These are phyloP conservation scores for Enteromius fasciolatus DNA, from an alignment of 2,797 vertebrate genomes.

Conservation along the genomic window DNA sequence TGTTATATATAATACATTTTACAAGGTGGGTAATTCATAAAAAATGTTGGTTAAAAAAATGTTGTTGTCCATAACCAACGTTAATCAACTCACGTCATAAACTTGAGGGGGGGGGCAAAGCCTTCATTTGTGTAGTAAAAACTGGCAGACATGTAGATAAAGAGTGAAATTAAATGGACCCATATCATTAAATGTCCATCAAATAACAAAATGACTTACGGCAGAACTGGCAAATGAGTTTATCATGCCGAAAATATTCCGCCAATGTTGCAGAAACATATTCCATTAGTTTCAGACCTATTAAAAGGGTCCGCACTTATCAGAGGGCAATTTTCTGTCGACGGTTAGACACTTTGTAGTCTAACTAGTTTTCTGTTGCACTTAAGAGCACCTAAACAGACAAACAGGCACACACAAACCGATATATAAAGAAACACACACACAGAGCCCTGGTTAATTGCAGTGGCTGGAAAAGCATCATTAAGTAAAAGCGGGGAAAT, in stretches of 20 bases:
- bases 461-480: conserved; percentile 73
- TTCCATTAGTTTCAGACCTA: conserved; percentile 57
- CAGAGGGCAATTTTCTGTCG: conserved; percentile 50
- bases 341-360: conserved; percentile 53
- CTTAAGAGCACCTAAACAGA: conserved; percentile 51
- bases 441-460: conserved; percentile 74
- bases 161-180: conserved; percentile 7
- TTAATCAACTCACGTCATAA: conserved; percentile 43
- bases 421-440: conserved; percentile 42
- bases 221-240: conserved; percentile 12
- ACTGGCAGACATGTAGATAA: conserved; percentile 14
- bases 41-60: not conserved
- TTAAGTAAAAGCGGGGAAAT: conserved; percentile 79
- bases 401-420: conserved; percentile 37
- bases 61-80: conserved; percentile 37
- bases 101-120: not conserved
- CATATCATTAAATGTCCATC: conserved; percentile 35
- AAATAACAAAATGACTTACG: conserved; percentile 28
- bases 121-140: conserved; percentile 35
- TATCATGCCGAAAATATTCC: conserved; percentile 18
- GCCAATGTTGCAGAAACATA: conserved; percentile 42
- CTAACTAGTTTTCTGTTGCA: conserved; percentile 51
- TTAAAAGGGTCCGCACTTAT: conserved; percentile 53
- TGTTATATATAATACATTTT: not conserved
- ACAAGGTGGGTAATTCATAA: not conserved